Conservation (phyloP, 37 sponge, comb jelly and placozoan genomes). For the Lycopodina hypogea region DNA sequence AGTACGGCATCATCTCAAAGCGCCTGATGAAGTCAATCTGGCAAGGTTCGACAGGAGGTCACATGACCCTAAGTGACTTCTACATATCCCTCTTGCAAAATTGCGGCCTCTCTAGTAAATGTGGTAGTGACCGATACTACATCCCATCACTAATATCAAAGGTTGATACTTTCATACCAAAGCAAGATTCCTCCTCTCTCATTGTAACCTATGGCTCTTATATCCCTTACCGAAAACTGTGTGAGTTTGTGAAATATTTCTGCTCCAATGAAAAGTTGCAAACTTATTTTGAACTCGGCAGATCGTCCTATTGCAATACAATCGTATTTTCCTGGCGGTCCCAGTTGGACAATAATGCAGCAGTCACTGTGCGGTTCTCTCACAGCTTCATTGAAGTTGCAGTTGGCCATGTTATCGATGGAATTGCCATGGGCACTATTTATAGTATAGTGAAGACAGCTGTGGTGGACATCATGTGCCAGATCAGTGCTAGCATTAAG, state of each 20-base stretch:
- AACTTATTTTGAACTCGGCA: background rate
- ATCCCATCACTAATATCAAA: slow-evolving; percentile 1
- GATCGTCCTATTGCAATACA: background rate
- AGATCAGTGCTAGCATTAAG: background rate
- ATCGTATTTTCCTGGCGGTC: background rate
- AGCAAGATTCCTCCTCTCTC: background rate
- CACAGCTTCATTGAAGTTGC: background rate
- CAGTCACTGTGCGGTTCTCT: slow-evolving; percentile 1
- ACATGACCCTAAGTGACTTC: background rate
- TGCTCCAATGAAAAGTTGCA: background rate
- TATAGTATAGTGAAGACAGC: slow-evolving; percentile 10
- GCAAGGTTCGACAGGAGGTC: background rate
- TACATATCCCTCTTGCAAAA: background rate
- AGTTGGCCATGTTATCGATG: background rate
- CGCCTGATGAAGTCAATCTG: background rate
- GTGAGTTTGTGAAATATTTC: slow-evolving; percentile 1
- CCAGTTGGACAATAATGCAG: background rate
- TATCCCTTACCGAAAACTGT: background rate
- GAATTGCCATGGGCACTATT: background rate
- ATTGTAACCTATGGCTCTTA: background rate
- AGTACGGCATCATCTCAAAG: slow-evolving; percentile 8
- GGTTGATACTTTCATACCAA: background rate
- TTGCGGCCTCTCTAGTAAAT: background rate
- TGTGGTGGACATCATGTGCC: background rate
- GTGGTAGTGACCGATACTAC: background rate